Evolutionary conservation across 2,113 vertebrate genomes (phyloP).

Genomic region (Ursus arctos): DNA sequence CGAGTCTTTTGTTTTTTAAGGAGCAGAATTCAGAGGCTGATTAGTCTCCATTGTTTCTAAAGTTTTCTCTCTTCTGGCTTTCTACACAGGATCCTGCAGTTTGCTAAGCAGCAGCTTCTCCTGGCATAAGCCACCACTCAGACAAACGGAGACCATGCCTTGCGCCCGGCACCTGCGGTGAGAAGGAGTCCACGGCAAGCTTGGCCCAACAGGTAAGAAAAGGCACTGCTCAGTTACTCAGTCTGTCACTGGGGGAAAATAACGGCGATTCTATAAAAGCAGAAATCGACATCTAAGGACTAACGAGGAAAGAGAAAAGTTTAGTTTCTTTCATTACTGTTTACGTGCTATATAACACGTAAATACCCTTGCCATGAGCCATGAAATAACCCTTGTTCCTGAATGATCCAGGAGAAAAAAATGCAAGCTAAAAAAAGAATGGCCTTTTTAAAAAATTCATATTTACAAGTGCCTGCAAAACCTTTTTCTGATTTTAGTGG

Average conservation of each 20-base stretch:
- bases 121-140: neutral
- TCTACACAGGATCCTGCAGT: constrained; percentile 53
- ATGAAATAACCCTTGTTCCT: constrained; percentile 1
- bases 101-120: neutral
- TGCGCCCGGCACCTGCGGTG: neutral
- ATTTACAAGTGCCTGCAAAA: constrained; percentile 45
- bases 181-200: neutral
- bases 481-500: constrained; percentile 49
- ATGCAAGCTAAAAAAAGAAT: neutral
- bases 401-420: neutral
- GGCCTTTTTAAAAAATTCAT: neutral
- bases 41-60: constrained; percentile 11
- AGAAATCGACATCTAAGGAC: neutral
- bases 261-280: neutral
- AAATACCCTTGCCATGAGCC: neutral
- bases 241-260: neutral
- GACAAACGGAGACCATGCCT: neutral
- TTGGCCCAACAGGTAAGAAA: constrained; percentile 54
- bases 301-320: neutral
- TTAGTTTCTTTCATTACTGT: neutral
- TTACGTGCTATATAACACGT: neutral
- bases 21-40: neutral
- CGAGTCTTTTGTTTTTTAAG: neutral
- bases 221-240: neutral
- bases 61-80: neutral